Evolutionary conservation across 2,113 vertebrate genomes (phyloP).

Genomic region (Zosterops lateralis): DNA sequence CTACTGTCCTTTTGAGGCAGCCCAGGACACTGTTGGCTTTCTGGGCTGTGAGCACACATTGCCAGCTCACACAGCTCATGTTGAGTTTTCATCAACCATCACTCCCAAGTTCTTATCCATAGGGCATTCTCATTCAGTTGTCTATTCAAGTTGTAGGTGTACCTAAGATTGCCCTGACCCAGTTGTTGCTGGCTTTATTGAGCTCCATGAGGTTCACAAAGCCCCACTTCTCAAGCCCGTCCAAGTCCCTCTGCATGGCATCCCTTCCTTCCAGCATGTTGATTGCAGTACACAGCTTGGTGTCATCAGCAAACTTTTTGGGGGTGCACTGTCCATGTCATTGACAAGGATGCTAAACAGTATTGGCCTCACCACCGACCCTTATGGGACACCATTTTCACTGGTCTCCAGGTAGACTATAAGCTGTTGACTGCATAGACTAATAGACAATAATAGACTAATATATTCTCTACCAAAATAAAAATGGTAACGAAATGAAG

Average conservation of each 20-base stretch:
- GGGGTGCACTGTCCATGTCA: neutral
- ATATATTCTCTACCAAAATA: neutral
- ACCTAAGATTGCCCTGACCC: neutral
- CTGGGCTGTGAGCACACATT: neutral
- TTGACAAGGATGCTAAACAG: neutral
- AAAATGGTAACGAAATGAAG: neutral
- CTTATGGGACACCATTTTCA: neutral
- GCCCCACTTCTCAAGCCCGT: neutral
- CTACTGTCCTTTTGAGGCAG: neutral
- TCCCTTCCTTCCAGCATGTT: neutral
- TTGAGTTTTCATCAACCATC: neutral
- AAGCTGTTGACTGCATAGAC: neutral
- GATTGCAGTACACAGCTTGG: neutral
- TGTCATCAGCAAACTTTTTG: neutral
- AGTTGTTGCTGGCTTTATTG: neutral
- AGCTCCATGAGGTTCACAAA: neutral
- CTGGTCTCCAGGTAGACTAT: neutral
- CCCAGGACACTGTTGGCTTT: neutral
- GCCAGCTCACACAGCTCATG: neutral
- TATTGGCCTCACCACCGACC: rapidly evolving
- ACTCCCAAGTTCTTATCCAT: neutral
- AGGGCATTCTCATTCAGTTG: neutral
- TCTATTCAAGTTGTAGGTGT: neutral
- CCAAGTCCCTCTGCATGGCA: neutral
- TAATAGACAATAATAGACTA: neutral